A percentile compares a stretch with the other conserved stretches of the same genome.
phyloP scores from a whole-genome alignment of 2,888 invertebrate genomes.

The Melikaiella ostensackeni region DNA sequence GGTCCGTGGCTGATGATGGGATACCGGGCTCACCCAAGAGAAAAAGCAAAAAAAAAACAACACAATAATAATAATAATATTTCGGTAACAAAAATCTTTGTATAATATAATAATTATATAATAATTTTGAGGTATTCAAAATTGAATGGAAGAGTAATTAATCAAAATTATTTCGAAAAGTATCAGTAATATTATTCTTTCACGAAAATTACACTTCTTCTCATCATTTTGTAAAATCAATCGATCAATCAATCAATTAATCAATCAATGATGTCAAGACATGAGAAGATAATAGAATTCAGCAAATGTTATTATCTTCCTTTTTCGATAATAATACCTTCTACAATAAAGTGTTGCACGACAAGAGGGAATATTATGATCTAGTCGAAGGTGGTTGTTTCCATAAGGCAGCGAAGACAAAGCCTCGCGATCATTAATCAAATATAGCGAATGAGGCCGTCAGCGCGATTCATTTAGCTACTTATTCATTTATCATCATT shows the following conservation, averaged over 20 bases:
- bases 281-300: background rate
- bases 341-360: slow-evolving; percentile 10
- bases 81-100: too few species aligned
- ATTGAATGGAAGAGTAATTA: background rate
- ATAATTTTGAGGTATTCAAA: too few species aligned
- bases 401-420: background rate
- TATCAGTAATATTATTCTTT: background rate
- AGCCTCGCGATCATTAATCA: slow-evolving; percentile 67
- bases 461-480: slow-evolving; percentile 73
- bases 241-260: slow-evolving; percentile 13
- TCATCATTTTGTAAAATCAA: background rate
- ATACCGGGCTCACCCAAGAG: too few species aligned
- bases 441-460: slow-evolving; percentile 69
- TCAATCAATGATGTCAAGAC: slow-evolving; percentile 31
- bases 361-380: slow-evolving; percentile 37
- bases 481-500: slow-evolving; percentile 77
- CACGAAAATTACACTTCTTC: background rate
- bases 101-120: too few species aligned
- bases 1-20: too few species aligned
- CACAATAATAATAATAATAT: too few species aligned
- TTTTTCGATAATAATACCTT: slow-evolving; percentile 14
- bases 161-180: slow-evolving; percentile 12
- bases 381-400: background rate
- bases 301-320: background rate
- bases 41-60: too few species aligned